phyloP scores from a whole-genome alignment of 2,797 vertebrate genomes.

The Alosa sapidissima region DNA sequence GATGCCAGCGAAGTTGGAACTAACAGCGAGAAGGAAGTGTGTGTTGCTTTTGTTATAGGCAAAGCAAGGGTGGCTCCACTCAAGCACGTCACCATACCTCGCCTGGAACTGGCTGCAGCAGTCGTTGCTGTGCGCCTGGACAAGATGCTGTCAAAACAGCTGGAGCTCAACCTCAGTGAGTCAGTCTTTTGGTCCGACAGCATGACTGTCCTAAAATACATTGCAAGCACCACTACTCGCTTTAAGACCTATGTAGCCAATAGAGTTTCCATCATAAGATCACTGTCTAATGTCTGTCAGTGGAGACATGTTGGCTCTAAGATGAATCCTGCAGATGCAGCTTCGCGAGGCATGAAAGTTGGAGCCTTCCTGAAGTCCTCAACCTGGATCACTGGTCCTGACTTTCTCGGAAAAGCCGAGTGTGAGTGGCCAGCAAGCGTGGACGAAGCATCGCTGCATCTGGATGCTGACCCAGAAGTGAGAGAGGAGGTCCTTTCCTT shows the following conservation, averaged over 20 bases:
- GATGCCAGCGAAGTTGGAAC: conserved; percentile 11
- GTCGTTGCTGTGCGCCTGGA: not conserved
- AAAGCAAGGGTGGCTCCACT: conserved; percentile 12
- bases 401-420: not conserved
- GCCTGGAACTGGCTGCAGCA: not conserved
- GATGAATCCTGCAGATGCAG: conserved; percentile 28
- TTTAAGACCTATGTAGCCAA: conserved; percentile 34
- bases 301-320: conserved; percentile 29
- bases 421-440: not conserved
- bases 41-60: not conserved
- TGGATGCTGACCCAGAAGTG: conserved; percentile 17
- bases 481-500: not conserved
- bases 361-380: conserved; percentile 19
- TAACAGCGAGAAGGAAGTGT: not conserved
- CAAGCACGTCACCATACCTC: conserved; percentile 5
- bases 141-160: not conserved
- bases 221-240: conserved; percentile 18
- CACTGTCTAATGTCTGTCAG: not conserved
- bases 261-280: not conserved
- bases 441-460: too few relatives aligned
- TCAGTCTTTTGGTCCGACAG: conserved; percentile 21
- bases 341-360: conserved; percentile 6
- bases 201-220: conserved; percentile 26
- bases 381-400: conserved; percentile 25
- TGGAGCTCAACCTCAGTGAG: not conserved